Evolutionary conservation across 2,888 invertebrate genomes (phyloP), one percentile per base, ranked within the genome.

Genomic region (Sarcophaga carnaria): DNA sequence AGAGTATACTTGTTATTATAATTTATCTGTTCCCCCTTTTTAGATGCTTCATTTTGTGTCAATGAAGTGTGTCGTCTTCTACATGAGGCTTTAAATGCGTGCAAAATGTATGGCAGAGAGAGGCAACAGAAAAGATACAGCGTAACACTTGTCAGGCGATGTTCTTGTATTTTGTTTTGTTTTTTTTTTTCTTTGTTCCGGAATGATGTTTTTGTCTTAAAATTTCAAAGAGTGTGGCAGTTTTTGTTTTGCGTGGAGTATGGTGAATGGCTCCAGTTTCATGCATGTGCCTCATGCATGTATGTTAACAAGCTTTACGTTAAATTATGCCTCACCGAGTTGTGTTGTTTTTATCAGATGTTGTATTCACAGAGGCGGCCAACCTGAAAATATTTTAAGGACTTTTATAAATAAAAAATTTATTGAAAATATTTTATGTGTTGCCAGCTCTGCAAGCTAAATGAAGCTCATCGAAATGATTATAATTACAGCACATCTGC

Each of bases 71-170:
- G 86, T 83, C 86, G 86, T 64, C 74, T 83, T 69, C 62, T 83
- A 87, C 70, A 87, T 84, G 83, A 75, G 81, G 70, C 86, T 81
- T 78, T 75, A 76, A 84, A 87, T 87, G 86, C 86, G 86, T 86
- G 80, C 80, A 86, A 80, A 83, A 86, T 86, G 80, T 86, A 86
- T 83, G 83, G 70, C 74, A 54, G 22, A 22, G 22, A 54, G 54
- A 54, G 17, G 17, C 12, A 54, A 54, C 14, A 17, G 14, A 54
- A 54, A 12, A 54, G 17, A 4, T 37, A 17, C 12, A 54, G 54
- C 54, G 17, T 78, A 87, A 78, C 86, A 87, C 86, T 87, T 87
- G 86, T 84, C 80, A 84, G 75, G 45, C 62, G 60, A 78, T 74
- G 64, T 81, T 80, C 59, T 80, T 86, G 79, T 17, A 54, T 54